Evolutionary conservation across 2,113 vertebrate species (phyloP).

Genomic region (Cyprinodon variegatus): DNA sequence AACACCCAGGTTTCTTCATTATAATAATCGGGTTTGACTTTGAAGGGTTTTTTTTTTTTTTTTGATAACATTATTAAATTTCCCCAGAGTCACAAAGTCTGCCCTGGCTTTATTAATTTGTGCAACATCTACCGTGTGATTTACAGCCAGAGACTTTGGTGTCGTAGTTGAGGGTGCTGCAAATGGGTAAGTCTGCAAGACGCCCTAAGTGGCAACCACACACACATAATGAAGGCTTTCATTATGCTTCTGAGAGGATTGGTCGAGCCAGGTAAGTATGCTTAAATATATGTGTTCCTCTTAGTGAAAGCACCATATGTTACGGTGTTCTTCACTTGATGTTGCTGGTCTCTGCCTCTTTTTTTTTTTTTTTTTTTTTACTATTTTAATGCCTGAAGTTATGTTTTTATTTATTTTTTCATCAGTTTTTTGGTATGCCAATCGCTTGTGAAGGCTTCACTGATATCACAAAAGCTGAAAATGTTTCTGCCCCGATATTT

Average conservation of each 20-base stretch:
- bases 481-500: too few species aligned
- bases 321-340: neutral
- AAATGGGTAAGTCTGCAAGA: conserved; percentile 71
- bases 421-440: neutral
- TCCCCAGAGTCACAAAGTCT: conserved; percentile 72
- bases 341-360: neutral
- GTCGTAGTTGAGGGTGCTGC: conserved; percentile 68
- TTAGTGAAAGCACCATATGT: neutral
- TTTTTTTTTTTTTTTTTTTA: neutral
- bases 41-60: conserved; percentile 49
- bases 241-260: conserved; percentile 57
- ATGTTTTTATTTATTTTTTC: neutral
- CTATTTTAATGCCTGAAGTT: neutral
- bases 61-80: conserved; percentile 59
- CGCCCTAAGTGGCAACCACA: conserved; percentile 65
- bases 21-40: conserved; percentile 65
- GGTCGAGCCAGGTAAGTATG: conserved; percentile 27
- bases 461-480: neutral
- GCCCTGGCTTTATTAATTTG: conserved; percentile 72
- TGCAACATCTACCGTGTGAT: conserved; percentile 66
- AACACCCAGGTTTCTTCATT: conserved; percentile 23
- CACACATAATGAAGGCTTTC: conserved; percentile 74
- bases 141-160: conserved; percentile 73
- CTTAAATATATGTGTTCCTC: neutral
- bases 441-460: neutral